Conservation (phyloP, 2,113 vertebrate species). For the Sminthopsis crassicaudata region DNA sequence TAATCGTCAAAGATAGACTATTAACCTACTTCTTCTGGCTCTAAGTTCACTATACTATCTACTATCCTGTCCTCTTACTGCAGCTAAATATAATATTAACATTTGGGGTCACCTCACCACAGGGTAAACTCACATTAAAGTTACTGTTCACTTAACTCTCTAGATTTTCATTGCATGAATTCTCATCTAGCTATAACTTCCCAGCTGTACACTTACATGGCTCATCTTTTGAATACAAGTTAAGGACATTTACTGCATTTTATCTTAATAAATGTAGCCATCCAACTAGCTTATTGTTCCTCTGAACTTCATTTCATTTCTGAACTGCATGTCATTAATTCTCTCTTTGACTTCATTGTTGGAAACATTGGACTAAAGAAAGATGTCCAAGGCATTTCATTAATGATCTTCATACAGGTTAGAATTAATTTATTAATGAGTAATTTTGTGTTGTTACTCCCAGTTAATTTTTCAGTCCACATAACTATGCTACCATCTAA, state of each 20-base stretch:
- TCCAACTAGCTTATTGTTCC: neutral
- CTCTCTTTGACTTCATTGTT: neutral
- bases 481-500: neutral
- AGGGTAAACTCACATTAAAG: too few species aligned
- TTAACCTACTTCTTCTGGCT: too few species aligned
- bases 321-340: neutral
- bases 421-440: neutral
- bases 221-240: neutral
- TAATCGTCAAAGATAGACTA: too few species aligned
- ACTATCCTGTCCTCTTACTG: too few species aligned
- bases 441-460: neutral
- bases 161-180: too few species aligned
- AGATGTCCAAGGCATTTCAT: neutral
- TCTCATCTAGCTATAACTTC: too few species aligned
- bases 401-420: neutral
- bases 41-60: too few species aligned
- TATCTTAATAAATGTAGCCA: neutral
- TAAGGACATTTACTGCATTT: neutral
- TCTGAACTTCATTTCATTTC: neutral
- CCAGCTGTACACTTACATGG: neutral
- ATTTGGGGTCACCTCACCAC: too few species aligned
- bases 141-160: too few species aligned
- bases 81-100: too few species aligned
- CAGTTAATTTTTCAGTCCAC: neutral
- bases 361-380: neutral